Percentiles rank a stretch among this genome's conserved stretches.
These are phyloP conservation scores for Magallana gigas DNA, from an alignment of 1,140 invertebrate species.

Conservation along the genomic window DNA sequence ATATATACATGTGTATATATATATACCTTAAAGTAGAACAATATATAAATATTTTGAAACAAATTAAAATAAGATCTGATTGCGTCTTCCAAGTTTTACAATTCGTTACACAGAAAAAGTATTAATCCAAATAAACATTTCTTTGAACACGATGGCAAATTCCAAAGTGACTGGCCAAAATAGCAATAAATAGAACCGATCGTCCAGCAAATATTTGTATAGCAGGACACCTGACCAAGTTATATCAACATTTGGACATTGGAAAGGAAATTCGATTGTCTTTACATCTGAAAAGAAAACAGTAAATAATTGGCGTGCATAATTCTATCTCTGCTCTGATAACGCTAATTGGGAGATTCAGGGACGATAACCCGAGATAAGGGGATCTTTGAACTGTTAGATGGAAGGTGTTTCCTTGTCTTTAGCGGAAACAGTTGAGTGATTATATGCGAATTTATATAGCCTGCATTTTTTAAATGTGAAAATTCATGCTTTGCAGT, in stretches of 20 bases:
- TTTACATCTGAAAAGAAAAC: constrained; percentile 22
- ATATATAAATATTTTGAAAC: too few relatives aligned
- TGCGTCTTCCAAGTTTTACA: too few relatives aligned
- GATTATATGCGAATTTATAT: too few relatives aligned
- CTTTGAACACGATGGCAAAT: not conserved
- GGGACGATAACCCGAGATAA: not conserved
- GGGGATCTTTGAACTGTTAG: not conserved
- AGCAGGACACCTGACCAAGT: constrained; percentile 21
- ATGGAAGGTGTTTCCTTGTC: too few relatives aligned
- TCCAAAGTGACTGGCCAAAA: not conserved
- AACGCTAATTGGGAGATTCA: not conserved
- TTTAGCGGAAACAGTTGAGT: too few relatives aligned
- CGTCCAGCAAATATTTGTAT: not conserved
- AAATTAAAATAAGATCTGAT: too few relatives aligned
- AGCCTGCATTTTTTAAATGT: too few relatives aligned
- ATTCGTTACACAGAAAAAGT: too few relatives aligned
- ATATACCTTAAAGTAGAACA: too few relatives aligned
- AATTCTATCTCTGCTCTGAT: not conserved
- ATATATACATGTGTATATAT: too few relatives aligned
- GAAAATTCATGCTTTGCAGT: too few relatives aligned
- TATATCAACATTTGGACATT: constrained; percentile 34
- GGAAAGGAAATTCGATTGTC: constrained; percentile 7
- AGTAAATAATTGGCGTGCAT: constrained; percentile 31
- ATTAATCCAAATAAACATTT: too few relatives aligned
- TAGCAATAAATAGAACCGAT: not conserved